Base-by-base conservation (phyloP, 1,140 invertebrate species). In the Carposina sasakii region DNA sequence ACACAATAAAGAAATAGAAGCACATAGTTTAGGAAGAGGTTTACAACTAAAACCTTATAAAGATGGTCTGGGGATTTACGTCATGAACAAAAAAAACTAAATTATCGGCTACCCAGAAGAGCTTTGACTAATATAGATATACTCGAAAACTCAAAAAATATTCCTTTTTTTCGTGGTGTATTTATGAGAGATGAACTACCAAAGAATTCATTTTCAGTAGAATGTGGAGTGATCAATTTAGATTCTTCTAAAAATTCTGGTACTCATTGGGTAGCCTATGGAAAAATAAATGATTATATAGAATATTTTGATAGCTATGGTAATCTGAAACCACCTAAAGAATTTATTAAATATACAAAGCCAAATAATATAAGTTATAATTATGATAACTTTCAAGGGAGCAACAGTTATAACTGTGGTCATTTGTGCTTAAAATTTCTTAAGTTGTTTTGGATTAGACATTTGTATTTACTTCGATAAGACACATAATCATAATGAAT, bases 211-310 rank as follows among this genome's bases (percentile, higher is more conserved):
- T 19, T 16, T 24, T 37, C 20, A 45, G 52, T 52, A 47, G 65
- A 75, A 66, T 64, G 60, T 51, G 63, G 49, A 10, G 58, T 72
- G 13, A 13, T 70, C 26, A 76, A 73, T 60, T 51, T 67, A 48
- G 65, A 76, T 57, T 34, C 22, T 31, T 36, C 28, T 9, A 48
- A 58, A 22, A 57, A 56, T 47, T 3, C 16, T 33, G 63, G 69
- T 30, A 67, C 69, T 33, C 67, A 73, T 60, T 73, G 67, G 67
- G 63, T 69, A 58, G 60, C 65, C 24, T 73, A 71, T 34, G 59
- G 40, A 37, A 67, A 73, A 52, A 51, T 49, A 17, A 39, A 49
- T 34, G 54, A 65, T 22, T 49, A 55, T 47, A 23, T 37, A 46
- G 47, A 55, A 46, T 55, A 52, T 36, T 55, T 55, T 33, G 45